phyloP scores from a whole-genome alignment of 2,888 invertebrate genomes.

The Agrochola circellaris region DNA sequence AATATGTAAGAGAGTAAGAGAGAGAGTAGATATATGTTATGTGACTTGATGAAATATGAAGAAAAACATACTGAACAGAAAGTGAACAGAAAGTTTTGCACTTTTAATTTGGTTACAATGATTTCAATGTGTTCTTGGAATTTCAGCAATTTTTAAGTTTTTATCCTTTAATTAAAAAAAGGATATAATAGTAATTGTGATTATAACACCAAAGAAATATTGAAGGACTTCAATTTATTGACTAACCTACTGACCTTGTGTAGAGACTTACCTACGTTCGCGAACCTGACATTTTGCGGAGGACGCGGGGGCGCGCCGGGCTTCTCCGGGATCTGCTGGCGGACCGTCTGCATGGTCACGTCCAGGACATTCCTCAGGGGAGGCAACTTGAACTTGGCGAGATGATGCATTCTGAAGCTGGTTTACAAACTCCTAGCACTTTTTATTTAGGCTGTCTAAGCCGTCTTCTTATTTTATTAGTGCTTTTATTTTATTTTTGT shows the following conservation, averaged over 20 bases:
- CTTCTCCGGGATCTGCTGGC: slow-evolving; percentile 94
- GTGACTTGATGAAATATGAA: not conserved
- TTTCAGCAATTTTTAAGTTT: not conserved
- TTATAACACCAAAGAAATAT: not conserved
- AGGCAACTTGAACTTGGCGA: slow-evolving; percentile 92
- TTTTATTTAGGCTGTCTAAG: slow-evolving; percentile 26
- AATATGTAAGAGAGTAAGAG: not conserved
- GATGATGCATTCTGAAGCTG: slow-evolving; percentile 78
- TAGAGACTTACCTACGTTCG: slow-evolving; percentile 85
- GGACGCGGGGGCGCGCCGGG: slow-evolving; percentile 87
- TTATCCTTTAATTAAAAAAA: not conserved
- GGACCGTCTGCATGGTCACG: slow-evolving; percentile 95
- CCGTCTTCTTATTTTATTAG: slow-evolving; percentile 28
- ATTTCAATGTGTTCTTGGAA: not conserved
- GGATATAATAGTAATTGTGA: not conserved
- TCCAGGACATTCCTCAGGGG: slow-evolving; percentile 94
- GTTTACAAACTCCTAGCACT: slow-evolving; percentile 9
- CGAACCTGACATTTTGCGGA: slow-evolving; percentile 90
- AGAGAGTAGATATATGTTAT: not conserved
- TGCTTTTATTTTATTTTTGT: slow-evolving; percentile 28
- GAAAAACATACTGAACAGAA: not conserved
- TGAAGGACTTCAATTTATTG: slow-evolving; percentile 30
- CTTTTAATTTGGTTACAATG: not conserved
- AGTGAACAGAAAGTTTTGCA: not conserved
- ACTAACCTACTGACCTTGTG: slow-evolving; percentile 60